Evolutionary conservation across 2,113 vertebrate species (phyloP).

Genomic region (Myotis brandtii): DNA sequence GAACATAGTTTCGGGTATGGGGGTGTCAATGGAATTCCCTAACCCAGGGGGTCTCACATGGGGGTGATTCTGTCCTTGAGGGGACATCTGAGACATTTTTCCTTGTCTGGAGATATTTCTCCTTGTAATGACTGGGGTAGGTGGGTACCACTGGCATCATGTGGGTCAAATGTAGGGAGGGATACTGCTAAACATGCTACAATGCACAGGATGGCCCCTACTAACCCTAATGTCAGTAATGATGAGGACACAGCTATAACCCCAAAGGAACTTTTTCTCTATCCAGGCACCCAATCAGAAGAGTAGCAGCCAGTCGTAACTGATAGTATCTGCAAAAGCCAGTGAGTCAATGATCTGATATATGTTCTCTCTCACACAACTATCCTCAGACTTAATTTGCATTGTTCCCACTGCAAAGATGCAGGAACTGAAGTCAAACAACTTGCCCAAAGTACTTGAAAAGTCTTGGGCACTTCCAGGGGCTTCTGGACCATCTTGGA

Average conservation of each 20-base stretch:
- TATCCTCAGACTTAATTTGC: neutral
- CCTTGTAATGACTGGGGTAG: neutral
- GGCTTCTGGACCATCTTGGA: neutral
- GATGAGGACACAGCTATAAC: neutral
- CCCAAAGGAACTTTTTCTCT: neutral
- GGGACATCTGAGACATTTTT: neutral
- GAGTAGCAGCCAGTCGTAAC: neutral
- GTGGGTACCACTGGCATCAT: neutral
- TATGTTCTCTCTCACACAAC: neutral
- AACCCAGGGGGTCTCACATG: neutral
- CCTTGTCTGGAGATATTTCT: neutral
- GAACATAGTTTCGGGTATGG: neutral
- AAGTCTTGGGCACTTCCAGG: neutral
- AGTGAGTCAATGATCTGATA: neutral
- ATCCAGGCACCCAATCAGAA: neutral
- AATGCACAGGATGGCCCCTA: neutral
- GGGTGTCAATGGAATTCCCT: too few relatives aligned
- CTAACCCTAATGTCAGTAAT: neutral
- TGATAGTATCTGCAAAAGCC: neutral
- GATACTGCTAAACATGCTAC: neutral
- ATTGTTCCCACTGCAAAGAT: neutral
- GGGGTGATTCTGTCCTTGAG: neutral
- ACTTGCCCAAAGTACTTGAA: neutral
- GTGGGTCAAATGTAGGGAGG: neutral
- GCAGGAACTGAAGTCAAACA: neutral